A percentile compares a stretch with the other conserved stretches of the same genome.
Conservation (phyloP, 2,888 invertebrate species). For the Frankliniella fusca region DNA sequence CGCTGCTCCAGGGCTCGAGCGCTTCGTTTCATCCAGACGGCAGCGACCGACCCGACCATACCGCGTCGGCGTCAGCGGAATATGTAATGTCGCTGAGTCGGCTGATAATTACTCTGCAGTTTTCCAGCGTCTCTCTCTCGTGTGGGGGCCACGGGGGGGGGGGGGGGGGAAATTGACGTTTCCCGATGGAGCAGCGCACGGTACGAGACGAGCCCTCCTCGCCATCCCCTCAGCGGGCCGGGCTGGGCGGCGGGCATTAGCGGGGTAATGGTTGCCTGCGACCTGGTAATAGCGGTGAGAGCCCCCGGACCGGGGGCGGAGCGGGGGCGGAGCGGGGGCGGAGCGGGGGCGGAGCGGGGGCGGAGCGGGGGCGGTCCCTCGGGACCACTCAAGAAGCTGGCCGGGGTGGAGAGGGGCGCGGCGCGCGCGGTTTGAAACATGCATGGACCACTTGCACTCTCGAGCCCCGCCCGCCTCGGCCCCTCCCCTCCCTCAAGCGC, state of each 20-base stretch:
- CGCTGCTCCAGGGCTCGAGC: neutral
- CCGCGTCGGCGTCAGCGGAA: too few species aligned
- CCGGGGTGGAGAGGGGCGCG: neutral
- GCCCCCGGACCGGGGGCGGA: neutral
- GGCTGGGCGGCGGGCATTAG: neutral
- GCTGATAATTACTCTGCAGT: too few species aligned
- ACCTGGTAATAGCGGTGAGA: neutral
- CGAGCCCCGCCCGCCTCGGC: neutral
- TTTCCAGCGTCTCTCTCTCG: too few species aligned
- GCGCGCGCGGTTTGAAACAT: slow-evolving; percentile 18
- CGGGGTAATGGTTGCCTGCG: slow-evolving; percentile 12
- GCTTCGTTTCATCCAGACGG: neutral
- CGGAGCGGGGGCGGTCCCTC: neutral
- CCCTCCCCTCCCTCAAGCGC: neutral
- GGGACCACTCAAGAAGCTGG: slow-evolving; percentile 6
- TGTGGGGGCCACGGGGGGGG: too few species aligned
- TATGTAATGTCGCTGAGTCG: too few species aligned
- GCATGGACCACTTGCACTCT: slow-evolving; percentile 21
- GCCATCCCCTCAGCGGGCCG: too few species aligned
- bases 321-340: neutral
- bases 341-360: neutral
- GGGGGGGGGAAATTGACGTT: too few species aligned
- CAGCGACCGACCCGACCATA: too few species aligned
- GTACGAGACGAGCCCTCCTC: too few species aligned
- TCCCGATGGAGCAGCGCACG: too few species aligned